Evolutionary conservation across 2,797 vertebrate species (phyloP).

Genomic region (Enteromius thamalakanensis): DNA sequence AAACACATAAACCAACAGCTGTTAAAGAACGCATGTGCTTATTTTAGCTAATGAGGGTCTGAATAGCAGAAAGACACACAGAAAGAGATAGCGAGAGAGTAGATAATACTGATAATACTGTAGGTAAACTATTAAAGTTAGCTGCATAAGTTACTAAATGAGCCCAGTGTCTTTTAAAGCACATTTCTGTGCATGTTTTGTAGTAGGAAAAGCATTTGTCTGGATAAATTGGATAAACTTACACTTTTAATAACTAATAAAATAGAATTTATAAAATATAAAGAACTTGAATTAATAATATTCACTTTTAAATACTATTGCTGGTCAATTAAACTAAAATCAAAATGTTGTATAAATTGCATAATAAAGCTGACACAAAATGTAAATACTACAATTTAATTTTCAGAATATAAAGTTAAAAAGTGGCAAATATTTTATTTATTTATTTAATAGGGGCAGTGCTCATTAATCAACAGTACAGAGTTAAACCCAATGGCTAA

Average conservation of each 20-base stretch:
- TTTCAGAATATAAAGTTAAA: too few species aligned
- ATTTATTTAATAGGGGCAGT: too few species aligned
- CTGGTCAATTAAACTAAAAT: background rate
- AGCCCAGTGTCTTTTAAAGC: background rate
- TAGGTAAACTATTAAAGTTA: background rate
- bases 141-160: background rate
- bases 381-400: too few species aligned
- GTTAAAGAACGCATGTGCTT: slow-evolving; percentile 77
- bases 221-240: background rate
- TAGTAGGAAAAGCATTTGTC: background rate
- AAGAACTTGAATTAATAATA: background rate
- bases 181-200: background rate
- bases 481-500: too few species aligned
- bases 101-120: too few species aligned
- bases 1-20: slow-evolving; percentile 76
- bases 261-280: background rate
- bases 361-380: too few species aligned
- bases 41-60: slow-evolving; percentile 77
- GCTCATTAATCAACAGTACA: too few species aligned
- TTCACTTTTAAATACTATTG: background rate
- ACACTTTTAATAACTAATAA: background rate
- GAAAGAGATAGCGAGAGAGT: background rate
- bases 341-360: background rate
- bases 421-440: too few species aligned
- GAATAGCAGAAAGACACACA: slow-evolving; percentile 18